Evolutionary conservation across 2,888 invertebrate genomes (phyloP), one percentile per base, ranked within the genome.

Genomic region (Drosophila setosimentum): DNA sequence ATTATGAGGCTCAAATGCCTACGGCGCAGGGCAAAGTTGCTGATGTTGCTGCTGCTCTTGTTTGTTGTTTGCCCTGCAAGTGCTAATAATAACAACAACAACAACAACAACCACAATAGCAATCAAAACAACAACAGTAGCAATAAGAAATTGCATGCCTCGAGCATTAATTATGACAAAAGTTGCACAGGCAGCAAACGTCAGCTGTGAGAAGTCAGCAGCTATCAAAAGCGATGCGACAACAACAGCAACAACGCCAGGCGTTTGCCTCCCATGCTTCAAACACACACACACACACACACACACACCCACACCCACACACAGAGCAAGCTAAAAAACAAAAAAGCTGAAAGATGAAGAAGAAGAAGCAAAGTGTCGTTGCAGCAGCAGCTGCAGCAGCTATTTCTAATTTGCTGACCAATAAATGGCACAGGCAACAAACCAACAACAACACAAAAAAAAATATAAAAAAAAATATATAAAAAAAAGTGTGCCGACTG

Each of bases 121-220:
- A 18, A 45, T 45, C 24, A 45, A 24, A 45, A 24, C 16, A 16
- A 16, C 45, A 45, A 5, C 40, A n/a, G 45, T 45, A 8, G 60
- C 37, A 24, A 57, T 49, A 78, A 68, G 69, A 78, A 86, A 76
- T 71, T 74, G 78, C 89, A 86, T 71, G 76, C 68, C 64, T 69
- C 53, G 50, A 55, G 59, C 83, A 80, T 80, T 89, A 86, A 84
- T 84, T 83, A 89, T 89, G 74, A 83, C 81, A 87, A 74, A 86
- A 80, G 74, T 68, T 70, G 74, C 87, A 65, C 16, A 70, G 70
- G 76, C 74, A 51, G 55, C 66, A 87, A 64, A 35, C 73, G 73
- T 70, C 74, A 50, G 61, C 64, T 54, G 59, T 30, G 53, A 30
- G 33, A 59, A 33, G 24, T 61, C 61, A 42, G n/a, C 70, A 35